Evolutionary conservation across 2,797 vertebrate species (phyloP).

Genomic region (Bradypodion pumilum): DNA sequence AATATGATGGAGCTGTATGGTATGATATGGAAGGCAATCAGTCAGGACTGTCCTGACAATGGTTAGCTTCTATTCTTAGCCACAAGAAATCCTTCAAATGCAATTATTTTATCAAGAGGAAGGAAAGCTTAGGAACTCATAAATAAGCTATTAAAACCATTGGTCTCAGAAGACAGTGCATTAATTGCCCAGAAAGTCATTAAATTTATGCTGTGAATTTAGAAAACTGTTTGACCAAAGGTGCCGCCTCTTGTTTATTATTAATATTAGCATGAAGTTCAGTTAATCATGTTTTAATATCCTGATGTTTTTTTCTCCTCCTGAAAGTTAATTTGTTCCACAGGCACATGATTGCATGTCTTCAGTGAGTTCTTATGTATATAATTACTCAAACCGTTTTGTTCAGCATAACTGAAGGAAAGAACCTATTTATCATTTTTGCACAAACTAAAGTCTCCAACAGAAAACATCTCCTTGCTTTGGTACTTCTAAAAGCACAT

Average conservation of each 20-base stretch:
- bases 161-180: conserved; percentile 20
- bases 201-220: conserved; percentile 39
- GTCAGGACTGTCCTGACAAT: neutral
- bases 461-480: neutral
- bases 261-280: conserved; percentile 35
- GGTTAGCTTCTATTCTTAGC: neutral
- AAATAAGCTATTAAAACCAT: conserved; percentile 35
- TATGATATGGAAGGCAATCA: too few species aligned
- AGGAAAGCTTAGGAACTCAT: neutral
- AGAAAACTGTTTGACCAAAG: conserved; percentile 39
- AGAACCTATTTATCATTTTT: neutral
- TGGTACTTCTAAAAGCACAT: neutral
- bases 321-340: conserved; percentile 29
- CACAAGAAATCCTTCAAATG: neutral
- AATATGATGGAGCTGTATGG: too few species aligned
- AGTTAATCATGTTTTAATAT: conserved; percentile 39
- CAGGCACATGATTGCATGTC: neutral
- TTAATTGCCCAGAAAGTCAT: conserved; percentile 36
- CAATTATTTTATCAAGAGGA: neutral
- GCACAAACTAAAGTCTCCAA: neutral
- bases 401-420: neutral
- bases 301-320: neutral
- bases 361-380: neutral
- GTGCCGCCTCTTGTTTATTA: conserved; percentile 34
- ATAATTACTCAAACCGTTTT: neutral